These are phyloP conservation scores for Chelonoidis abingdonii DNA, from an alignment of 2,113 vertebrate genomes.

Conservation along the genomic window DNA sequence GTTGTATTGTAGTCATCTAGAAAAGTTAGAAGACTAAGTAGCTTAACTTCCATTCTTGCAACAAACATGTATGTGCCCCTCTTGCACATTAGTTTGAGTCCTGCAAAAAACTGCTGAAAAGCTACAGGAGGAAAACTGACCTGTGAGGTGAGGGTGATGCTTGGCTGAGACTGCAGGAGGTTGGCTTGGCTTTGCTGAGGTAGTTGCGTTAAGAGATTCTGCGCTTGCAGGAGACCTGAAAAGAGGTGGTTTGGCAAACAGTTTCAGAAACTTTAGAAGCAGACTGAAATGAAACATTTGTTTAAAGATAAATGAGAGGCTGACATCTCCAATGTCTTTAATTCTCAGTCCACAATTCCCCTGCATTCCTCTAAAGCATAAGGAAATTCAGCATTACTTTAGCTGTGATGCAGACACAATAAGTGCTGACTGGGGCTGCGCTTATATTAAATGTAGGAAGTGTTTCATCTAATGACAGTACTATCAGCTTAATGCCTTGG, in stretches of 20 bases:
- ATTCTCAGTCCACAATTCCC: not conserved
- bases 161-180: conserved; percentile 98
- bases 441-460: not conserved
- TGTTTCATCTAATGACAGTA: not conserved
- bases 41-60: not conserved
- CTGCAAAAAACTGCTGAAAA: not conserved
- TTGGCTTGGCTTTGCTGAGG: conserved; percentile 99
- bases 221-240: conserved; percentile 95
- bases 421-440: not conserved
- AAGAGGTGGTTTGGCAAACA: not conserved
- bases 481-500: not conserved
- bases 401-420: not conserved
- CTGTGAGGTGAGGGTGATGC: conserved; percentile 97
- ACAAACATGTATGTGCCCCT: not conserved
- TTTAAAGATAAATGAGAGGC: not conserved
- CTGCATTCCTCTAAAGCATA: not conserved
- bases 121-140: conserved; percentile 74
- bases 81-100: not conserved
- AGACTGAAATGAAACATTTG: not conserved
- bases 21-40: not conserved
- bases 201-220: conserved; percentile 99
- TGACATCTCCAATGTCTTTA: not conserved
- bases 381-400: not conserved
- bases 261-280: not conserved
- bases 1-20: not conserved